Conservation (phyloP, 2,797 vertebrate genomes). For the Chelmon rostratus region DNA sequence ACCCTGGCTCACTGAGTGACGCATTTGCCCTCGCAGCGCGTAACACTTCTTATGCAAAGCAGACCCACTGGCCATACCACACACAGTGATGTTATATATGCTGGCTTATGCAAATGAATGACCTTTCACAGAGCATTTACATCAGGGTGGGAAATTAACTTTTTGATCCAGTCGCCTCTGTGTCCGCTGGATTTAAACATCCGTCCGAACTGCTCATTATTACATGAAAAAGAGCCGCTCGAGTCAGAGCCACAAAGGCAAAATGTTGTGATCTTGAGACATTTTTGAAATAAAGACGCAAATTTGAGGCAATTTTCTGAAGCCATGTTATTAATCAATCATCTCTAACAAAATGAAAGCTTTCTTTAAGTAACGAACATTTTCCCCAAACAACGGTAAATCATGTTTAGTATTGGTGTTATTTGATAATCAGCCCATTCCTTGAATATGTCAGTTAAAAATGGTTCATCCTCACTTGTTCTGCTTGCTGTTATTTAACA, state of each 20-base stretch:
- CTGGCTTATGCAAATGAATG: constrained; percentile 73
- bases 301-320: neutral
- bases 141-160: constrained; percentile 66
- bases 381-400: too few species aligned
- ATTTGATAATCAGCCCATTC: neutral
- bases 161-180: constrained; percentile 44
- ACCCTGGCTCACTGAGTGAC: constrained; percentile 63
- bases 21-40: constrained; percentile 56
- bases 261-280: neutral
- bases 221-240: neutral
- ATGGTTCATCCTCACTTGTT: neutral
- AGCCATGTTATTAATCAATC: neutral
- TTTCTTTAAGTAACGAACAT: neutral
- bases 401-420: neutral
- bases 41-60: constrained; percentile 71
- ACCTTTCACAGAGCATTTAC: constrained; percentile 75
- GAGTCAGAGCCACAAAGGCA: rapidly evolving
- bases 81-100: constrained; percentile 60
- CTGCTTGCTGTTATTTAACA: neutral
- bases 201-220: constrained; percentile 25
- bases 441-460: neutral
- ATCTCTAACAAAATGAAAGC: neutral
- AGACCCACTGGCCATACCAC: constrained; percentile 65
- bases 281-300: neutral
- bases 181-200: constrained; percentile 23